Conservation (phyloP, 2,797 vertebrate genomes). For the Sparidentex hasta region DNA sequence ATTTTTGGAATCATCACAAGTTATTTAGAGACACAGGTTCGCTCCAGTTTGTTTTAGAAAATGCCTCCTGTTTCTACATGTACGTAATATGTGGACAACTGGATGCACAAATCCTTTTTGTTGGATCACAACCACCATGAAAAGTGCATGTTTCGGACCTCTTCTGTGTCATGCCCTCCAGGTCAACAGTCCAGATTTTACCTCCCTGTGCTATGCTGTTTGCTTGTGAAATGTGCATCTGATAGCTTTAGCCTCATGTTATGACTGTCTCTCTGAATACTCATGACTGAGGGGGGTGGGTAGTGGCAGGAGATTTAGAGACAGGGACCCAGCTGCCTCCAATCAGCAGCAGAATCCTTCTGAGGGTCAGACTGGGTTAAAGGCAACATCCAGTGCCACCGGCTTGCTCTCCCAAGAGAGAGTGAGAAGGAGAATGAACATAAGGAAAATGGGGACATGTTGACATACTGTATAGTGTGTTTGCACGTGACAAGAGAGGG, state of each 20-base stretch:
- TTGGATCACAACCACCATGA: neutral
- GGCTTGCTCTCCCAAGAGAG: conserved; percentile 28
- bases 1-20: neutral
- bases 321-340: conserved; percentile 61
- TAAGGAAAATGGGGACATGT: conserved; percentile 22
- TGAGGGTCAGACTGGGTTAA: conserved; percentile 58
- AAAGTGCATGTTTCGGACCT: neutral
- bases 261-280: conserved; percentile 45
- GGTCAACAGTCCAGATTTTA: conserved; percentile 13
- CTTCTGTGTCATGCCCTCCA: neutral
- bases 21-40: neutral
- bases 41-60: neutral
- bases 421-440: conserved; percentile 24
- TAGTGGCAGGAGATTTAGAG: conserved; percentile 36
- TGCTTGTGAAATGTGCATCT: conserved; percentile 49
- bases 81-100: neutral
- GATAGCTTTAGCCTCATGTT: conserved; percentile 43
- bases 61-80: neutral
- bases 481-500: conserved; percentile 4
- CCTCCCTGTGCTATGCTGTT: conserved; percentile 14
- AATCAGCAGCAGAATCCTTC: conserved; percentile 54
- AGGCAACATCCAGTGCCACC: conserved; percentile 35
- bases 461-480: neutral
- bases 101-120: neutral
- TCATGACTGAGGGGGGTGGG: conserved; percentile 41